Base-by-base conservation (phyloP, 1,140 invertebrate species). In the Neodiprion lecontei region DNA sequence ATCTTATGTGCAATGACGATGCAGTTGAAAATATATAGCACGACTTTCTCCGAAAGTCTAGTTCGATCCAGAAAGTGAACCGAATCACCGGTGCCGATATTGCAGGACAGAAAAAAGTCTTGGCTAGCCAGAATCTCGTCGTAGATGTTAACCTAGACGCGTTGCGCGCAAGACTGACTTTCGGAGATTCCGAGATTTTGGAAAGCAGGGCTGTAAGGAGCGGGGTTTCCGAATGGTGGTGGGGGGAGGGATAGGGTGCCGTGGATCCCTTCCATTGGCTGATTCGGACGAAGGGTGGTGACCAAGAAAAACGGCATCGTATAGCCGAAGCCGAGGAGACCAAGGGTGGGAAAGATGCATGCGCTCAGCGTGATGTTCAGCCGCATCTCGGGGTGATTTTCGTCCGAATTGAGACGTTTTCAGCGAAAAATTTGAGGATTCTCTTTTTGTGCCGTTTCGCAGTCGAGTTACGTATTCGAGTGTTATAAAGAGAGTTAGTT, bases 171-270 rank as follows among this genome's bases (percentile, higher is more conserved):
- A 61, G 53, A 61, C 53, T 61, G 53, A 61, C 53, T 61, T 61
- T 40, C 7, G 40, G 17, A 67, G 78, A 78, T 80, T 80, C 72
- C 80, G 48, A 73, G 77, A 76, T 79, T 80, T 78, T 78, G 72
- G 78, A 83, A 81, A 70, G 67, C 21, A 74, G 68, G n/a, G 21
- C 47, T 14, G 72, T 53, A 69, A 79, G 80, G 76, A 67, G 23
- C 14, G 40, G 1, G 4, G 47, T 7, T 66, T 47, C 50, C 68
- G 69, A 79, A 78, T 79, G 76, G 79, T 69, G 67, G 53, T 72
- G 49, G 21, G 75, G 76, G 76, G 79, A 74, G 23, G 49, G 48
- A 14, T 47, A 53, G 12, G 11, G n/a, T 66, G 11, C 71, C 53
- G 48, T 28, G 61, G 40, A 50, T 53, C n/a, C 28, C 53, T 73